Evolutionary conservation across 2,888 invertebrate genomes (phyloP), one percentile per base, ranked within the genome.

Genomic region (Tricholauxania praeusta): DNA sequence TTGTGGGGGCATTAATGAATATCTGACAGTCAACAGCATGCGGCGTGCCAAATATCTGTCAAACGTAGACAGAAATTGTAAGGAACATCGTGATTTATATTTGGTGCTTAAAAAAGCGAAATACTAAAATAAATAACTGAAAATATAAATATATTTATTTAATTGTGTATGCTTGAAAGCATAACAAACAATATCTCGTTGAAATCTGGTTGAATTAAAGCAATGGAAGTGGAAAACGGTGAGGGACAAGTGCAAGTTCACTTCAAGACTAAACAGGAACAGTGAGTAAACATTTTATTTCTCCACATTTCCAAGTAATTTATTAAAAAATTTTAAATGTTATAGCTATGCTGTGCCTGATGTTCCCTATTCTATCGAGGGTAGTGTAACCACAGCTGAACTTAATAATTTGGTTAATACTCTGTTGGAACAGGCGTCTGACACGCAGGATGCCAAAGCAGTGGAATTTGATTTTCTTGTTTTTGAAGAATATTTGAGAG

Each of bases 401-500:
- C 88, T 97, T 14, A 96, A 94, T 84, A 91, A 90, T 39, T 89
- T 97, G 69, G 88, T 97, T 3, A 96, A 96, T 88, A 92, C 94
- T 74, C 85, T 97, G 74, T 85, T 97, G 52, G 80, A 83, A 19
- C 79, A 81, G 55, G 72, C 78, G 8, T 68, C 73, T 5, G 52
- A 47, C 17, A 19, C 53, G 6, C 74, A 73, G 14, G 78, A 76
- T 10, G 28, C 66, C 1, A 72, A 73, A 1, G 51, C 69, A 6
- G 80, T 89, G 0, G 92, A 94, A 76, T 98, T 98, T 89, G 97
- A 98, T 87, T 97, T 97, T 84, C 88, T 98, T 69, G 91, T 96
- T 69, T 90, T 91, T 78, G 94, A 93, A n/a, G 96, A 97, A 86
- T 91, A 97, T 78, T 86, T 98, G 57, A 90, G 84, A 5, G 81